These are phyloP conservation scores for Arrhamphus sclerolepis DNA, from an alignment of 2,797 vertebrate species.

Conservation along the genomic window DNA sequence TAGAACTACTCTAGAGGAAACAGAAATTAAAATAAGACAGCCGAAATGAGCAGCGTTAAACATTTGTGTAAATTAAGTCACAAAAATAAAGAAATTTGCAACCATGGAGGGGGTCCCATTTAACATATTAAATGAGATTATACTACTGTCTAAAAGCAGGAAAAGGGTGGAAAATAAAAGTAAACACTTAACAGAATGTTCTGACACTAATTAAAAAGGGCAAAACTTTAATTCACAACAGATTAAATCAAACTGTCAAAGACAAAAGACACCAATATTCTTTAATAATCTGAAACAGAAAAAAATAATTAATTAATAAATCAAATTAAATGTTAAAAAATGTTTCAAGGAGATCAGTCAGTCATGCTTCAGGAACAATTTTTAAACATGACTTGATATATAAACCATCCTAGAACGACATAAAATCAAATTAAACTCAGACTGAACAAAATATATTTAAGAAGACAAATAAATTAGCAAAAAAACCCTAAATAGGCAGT, in stretches of 20 bases:
- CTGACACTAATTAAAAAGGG: not conserved
- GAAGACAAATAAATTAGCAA: slow-evolving; percentile 30
- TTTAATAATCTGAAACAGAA: too few relatives aligned
- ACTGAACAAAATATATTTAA: slow-evolving; percentile 16
- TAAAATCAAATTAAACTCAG: slow-evolving; percentile 22
- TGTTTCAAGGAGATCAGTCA: not conserved
- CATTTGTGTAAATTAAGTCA: too few relatives aligned
- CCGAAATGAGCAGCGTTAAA: too few relatives aligned
- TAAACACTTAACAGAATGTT: not conserved
- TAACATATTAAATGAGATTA: not conserved
- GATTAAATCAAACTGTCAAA: too few relatives aligned
- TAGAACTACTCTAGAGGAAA: too few relatives aligned
- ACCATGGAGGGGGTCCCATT: too few relatives aligned
- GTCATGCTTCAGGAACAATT: not conserved
- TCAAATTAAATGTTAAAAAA: too few relatives aligned
- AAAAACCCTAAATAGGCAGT: slow-evolving; percentile 33
- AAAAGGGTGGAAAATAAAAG: not conserved
- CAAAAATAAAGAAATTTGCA: too few relatives aligned
- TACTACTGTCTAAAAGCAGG: not conserved
- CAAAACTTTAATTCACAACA: not conserved
- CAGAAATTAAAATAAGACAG: too few relatives aligned
- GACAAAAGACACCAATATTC: too few relatives aligned
- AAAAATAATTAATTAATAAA: too few relatives aligned
- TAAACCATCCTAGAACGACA: slow-evolving; percentile 2
- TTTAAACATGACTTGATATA: not conserved